These are phyloP conservation scores for Oreortyx pictus DNA, from an alignment of 2,797 vertebrate genomes.

Conservation along the genomic window DNA sequence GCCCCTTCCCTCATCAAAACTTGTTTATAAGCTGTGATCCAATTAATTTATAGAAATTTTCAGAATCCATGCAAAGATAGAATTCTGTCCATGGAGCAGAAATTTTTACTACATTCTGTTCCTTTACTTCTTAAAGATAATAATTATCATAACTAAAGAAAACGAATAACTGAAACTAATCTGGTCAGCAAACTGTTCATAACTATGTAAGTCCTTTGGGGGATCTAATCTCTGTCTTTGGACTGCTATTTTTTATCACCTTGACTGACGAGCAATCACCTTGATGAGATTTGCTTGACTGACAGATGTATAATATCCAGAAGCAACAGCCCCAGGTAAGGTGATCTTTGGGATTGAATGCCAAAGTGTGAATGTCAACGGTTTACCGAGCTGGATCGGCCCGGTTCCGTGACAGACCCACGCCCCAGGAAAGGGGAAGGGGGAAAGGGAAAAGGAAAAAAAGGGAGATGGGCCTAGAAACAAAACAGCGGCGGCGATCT, in stretches of 20 bases:
- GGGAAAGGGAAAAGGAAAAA: no score
- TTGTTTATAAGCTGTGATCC: background rate
- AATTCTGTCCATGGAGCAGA: background rate
- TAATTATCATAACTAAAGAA: background rate
- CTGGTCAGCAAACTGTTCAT: background rate
- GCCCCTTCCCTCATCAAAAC: background rate
- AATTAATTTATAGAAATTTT: background rate
- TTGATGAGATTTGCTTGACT: background rate
- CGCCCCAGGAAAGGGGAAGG: no score
- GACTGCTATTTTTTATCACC: background rate
- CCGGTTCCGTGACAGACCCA: no score
- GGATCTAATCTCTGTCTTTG: background rate
- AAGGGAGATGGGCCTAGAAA: no score
- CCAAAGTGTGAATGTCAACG: rapidly evolving
- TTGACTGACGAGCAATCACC: background rate
- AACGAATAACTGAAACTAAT: background rate
- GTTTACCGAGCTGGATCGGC: no score
- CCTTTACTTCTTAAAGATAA: background rate
- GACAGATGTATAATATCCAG: background rate
- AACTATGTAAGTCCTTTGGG: background rate
- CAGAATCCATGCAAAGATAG: background rate
- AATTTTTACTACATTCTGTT: background rate
- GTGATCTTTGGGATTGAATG: background rate
- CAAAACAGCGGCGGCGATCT: no score
- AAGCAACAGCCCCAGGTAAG: background rate